Conservation (phyloP, 2,888 invertebrate species). For the Acrobasis suavella region DNA sequence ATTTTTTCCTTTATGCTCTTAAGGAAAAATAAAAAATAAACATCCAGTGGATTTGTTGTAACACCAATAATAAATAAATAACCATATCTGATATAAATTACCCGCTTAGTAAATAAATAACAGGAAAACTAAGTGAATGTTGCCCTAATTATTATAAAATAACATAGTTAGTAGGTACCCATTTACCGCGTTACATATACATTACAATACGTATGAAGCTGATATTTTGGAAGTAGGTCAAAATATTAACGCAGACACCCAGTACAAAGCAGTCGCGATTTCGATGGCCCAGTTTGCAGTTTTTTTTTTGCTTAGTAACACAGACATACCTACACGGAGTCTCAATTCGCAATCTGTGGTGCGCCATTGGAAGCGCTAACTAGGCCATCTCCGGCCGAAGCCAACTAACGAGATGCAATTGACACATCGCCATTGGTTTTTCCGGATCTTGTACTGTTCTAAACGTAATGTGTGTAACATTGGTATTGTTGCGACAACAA, state of each 20-base stretch:
- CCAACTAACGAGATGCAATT: conserved; percentile 25
- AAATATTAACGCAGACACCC: not conserved
- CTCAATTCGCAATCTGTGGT: conserved; percentile 37
- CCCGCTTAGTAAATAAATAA: too few relatives aligned
- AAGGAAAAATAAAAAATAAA: too few relatives aligned
- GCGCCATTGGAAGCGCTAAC: conserved; percentile 26
- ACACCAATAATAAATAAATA: too few relatives aligned
- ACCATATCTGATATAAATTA: too few relatives aligned
- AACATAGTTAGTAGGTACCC: too few relatives aligned
- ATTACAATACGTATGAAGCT: not conserved
- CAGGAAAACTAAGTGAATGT: too few relatives aligned
- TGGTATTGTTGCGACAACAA: conserved; percentile 3
- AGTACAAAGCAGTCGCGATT: conserved; percentile 30
- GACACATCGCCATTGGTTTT: conserved; percentile 30
- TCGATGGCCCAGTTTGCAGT: conserved; percentile 40
- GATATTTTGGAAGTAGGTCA: conserved; percentile 12
- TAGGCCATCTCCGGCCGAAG: conserved; percentile 37
- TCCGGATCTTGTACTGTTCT: conserved; percentile 22
- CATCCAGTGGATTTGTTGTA: too few relatives aligned
- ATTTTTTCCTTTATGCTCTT: too few relatives aligned
- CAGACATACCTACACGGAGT: conserved; percentile 37
- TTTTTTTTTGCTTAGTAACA: conserved; percentile 44
- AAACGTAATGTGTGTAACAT: not conserved
- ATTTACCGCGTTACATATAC: too few relatives aligned
- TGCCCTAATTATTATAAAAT: too few relatives aligned